Percentiles rank a stretch among this genome's conserved stretches.
These are phyloP conservation scores for Garrulus glandarius DNA, from an alignment of 2,797 vertebrate species.

Conservation along the genomic window DNA sequence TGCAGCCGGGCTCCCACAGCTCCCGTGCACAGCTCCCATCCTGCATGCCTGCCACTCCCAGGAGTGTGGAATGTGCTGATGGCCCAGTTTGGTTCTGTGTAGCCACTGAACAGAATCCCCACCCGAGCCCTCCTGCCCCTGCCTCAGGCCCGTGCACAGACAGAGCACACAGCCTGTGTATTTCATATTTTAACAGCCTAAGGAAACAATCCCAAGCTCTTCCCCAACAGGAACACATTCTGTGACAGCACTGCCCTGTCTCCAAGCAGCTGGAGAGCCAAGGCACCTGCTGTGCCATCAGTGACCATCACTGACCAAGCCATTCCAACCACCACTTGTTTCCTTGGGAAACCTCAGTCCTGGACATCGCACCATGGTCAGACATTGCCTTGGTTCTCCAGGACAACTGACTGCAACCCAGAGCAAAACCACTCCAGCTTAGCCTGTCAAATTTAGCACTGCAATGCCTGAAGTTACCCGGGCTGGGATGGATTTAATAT, in stretches of 20 bases:
- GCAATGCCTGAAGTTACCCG: not conserved
- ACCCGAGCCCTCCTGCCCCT: accelerated
- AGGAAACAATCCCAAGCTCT: not conserved
- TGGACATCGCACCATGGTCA: accelerated
- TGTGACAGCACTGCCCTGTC: not conserved
- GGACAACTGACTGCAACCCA: not conserved
- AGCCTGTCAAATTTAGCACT: not conserved
- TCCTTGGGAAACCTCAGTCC: not conserved
- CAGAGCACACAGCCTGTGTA: accelerated
- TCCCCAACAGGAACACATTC: accelerated
- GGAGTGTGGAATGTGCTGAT: accelerated
- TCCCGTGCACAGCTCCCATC: not conserved
- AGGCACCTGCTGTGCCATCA: accelerated
- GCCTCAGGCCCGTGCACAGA: accelerated
- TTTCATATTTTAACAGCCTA: not conserved
- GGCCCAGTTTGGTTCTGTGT: not conserved
- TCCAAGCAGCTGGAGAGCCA: not conserved
- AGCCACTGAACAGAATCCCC: not conserved
- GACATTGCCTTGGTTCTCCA: not conserved
- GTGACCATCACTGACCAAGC: not conserved
- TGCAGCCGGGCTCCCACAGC: not conserved
- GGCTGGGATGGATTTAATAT: not conserved
- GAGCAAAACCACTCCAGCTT: not conserved
- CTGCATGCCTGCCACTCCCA: not conserved
- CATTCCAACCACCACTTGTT: accelerated